These are phyloP conservation scores for Erythrocercus mccallii DNA, from an alignment of 2,113 vertebrate species.

Conservation along the genomic window DNA sequence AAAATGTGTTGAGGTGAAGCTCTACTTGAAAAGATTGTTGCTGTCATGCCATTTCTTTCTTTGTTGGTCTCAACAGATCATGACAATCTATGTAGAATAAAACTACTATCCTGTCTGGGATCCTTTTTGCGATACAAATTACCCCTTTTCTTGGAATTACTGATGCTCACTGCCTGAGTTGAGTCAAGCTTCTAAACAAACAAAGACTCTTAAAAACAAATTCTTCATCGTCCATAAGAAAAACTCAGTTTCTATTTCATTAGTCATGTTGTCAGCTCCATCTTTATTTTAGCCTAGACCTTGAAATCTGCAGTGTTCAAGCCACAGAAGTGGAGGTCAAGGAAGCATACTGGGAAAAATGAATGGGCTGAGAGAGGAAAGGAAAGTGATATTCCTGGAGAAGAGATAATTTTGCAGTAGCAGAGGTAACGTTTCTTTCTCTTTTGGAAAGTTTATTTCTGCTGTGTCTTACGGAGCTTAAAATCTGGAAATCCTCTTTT, in stretches of 20 bases:
- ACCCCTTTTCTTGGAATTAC: neutral
- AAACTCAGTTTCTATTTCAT: neutral
- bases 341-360: neutral
- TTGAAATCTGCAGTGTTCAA: neutral
- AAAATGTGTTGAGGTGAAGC: neutral
- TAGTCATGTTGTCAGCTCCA: neutral
- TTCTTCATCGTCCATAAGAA: neutral
- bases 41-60: neutral
- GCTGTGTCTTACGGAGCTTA: neutral
- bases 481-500: neutral
- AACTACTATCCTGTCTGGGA: neutral
- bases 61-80: neutral
- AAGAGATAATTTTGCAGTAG: neutral
- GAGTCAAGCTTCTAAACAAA: neutral
- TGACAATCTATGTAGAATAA: neutral
- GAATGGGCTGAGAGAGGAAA: neutral
- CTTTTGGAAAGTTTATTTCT: neutral
- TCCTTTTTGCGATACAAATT: neutral
- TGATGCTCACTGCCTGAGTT: rapidly evolving
- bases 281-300: neutral
- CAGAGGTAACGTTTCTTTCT: neutral
- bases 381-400: neutral
- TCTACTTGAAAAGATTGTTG: neutral
- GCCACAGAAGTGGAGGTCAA: neutral
- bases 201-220: neutral